Evolutionary conservation across 2,888 invertebrate genomes (phyloP).

Genomic region (Chymomyza procnemis): DNA sequence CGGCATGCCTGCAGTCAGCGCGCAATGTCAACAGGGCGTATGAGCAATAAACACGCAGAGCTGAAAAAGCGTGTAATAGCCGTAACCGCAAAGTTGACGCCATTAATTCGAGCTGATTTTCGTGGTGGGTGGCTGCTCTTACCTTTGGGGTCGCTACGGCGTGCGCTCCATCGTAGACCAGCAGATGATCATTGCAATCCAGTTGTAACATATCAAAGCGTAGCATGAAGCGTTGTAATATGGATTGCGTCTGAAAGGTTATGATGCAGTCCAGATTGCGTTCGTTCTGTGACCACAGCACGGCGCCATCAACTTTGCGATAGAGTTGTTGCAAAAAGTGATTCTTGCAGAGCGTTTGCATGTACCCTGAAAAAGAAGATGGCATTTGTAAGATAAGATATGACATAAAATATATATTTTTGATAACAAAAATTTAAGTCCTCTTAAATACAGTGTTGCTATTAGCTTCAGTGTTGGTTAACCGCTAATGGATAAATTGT

Average conservation of each 20-base stretch:
- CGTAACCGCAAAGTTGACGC: background rate
- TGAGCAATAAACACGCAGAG: background rate
- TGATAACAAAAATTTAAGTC: too few species aligned
- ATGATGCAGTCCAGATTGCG: constrained; percentile 93
- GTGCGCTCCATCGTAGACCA: constrained; percentile 95
- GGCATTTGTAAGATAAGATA: too few species aligned
- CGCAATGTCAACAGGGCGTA: constrained; percentile 1
- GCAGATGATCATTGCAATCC: constrained; percentile 96
- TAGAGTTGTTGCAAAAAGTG: constrained; percentile 93
- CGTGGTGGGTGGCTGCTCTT: constrained; percentile 52
- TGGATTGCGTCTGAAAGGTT: constrained; percentile 96
- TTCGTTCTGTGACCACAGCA: constrained; percentile 93
- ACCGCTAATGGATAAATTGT: too few species aligned
- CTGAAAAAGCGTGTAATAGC: background rate
- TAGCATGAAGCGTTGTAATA: constrained; percentile 95
- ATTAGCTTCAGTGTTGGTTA: too few species aligned
- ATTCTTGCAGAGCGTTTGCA: constrained; percentile 93
- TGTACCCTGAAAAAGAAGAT: constrained; percentile 85
- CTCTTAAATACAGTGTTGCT: too few species aligned
- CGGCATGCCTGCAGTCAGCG: background rate
- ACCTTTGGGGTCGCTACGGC: constrained; percentile 93
- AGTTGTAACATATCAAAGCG: constrained; percentile 94
- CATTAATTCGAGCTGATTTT: background rate
- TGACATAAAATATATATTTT: too few species aligned
- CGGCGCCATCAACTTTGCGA: constrained; percentile 93